Base-by-base conservation (phyloP, 2,113 vertebrate species). In the Hypomesus transpacificus region DNA sequence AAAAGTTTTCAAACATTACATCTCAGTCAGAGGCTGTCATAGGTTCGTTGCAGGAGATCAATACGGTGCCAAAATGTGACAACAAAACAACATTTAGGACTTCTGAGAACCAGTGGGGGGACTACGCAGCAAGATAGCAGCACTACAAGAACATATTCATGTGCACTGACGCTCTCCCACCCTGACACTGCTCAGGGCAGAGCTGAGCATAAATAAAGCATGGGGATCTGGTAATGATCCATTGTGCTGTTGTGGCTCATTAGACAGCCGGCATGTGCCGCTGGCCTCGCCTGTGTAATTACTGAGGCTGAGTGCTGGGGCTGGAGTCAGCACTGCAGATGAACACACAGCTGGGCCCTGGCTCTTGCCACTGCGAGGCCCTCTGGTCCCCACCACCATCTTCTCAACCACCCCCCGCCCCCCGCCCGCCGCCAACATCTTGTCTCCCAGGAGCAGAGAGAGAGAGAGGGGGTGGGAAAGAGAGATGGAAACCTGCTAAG, bases 331-430 rank as follows among this genome's bases (percentile, higher is more conserved):
- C 78, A 75, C 79, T 74, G 77, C 78, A 87, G 86, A 89, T 84
- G 83, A 88, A 79, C 75, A 84, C 82, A 85, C 90, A 91, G 87
- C 90, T 91, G 89, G 78, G 89, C 82, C 82, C 75, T 75, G 39
- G 39, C 79, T 79, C 67, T 72, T 66, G 74, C 80, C 75, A 63
- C 39, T 52, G 59, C 60, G 21, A 34, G 54, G 31, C 63, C 31
- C 31, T 46, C 21, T 18, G 13, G n/a, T 5, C 24, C 26, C 53
- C 18, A 9, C 24, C 67, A 56, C 69, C 52, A 66, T 31, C 20
- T 20, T 54, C 39, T 28, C 53, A 52, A 53, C 34, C 65, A 34
- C 53, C 21, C 24, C 22, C 1, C 54, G 31, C 70, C 18, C 68
- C 64, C 67, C n/a, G n/a, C n/a, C n/a, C n/a, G n/a, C 61, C 59